These are phyloP conservation scores for Saguinus imperator DNA, from an alignment of 2,113 vertebrate genomes.

Conservation along the genomic window DNA sequence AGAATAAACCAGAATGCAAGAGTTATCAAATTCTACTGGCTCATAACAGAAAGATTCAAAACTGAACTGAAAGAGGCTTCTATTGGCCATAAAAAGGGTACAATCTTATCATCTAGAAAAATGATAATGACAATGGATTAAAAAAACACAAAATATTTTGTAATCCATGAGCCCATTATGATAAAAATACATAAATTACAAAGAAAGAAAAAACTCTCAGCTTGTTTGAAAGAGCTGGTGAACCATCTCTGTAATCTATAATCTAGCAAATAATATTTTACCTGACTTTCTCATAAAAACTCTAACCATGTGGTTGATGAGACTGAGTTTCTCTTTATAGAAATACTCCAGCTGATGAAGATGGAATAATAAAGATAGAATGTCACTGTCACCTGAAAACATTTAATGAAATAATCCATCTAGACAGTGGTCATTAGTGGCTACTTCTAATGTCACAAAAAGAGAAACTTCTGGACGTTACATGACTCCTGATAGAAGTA, in stretches of 20 bases:
- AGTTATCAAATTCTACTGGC: neutral
- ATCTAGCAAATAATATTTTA: neutral
- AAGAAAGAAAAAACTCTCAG: neutral
- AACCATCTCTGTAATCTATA: neutral
- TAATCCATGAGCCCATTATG: neutral
- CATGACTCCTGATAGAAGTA: neutral
- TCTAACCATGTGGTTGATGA: neutral
- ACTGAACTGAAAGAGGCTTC: neutral
- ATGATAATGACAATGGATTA: neutral
- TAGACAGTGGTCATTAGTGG: neutral
- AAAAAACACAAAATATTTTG: neutral
- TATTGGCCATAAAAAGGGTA: neutral
- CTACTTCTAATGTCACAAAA: neutral
- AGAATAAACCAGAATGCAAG: neutral
- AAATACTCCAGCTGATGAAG: neutral
- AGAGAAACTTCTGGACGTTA: neutral
- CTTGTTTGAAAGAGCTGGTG: neutral
- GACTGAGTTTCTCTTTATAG: neutral
- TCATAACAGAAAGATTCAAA: neutral
- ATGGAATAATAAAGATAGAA: neutral
- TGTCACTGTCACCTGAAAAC: neutral
- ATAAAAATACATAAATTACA: neutral
- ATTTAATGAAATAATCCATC: neutral
- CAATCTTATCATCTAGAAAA: neutral
- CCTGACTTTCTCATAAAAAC: neutral